phyloP scores from a whole-genome alignment of 1,140 invertebrate species.

The Brachionus angularis region DNA sequence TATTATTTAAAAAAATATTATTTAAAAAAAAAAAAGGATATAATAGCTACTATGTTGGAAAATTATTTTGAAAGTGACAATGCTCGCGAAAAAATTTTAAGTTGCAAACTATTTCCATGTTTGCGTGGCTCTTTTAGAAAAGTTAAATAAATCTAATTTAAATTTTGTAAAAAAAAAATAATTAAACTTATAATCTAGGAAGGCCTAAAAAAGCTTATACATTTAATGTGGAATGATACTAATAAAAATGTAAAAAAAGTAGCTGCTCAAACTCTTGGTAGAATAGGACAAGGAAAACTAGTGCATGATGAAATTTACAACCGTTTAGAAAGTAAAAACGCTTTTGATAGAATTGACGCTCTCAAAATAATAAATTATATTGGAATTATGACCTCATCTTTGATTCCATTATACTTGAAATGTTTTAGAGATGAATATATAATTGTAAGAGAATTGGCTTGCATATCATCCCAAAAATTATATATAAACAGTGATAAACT shows the following conservation, averaged over 20 bases:
- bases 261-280: constrained; percentile 23
- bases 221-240: constrained; percentile 41
- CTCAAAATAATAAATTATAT: constrained; percentile 30
- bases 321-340: neutral
- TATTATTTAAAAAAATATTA: neutral
- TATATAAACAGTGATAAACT: constrained; percentile 52
- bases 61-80: constrained; percentile 1
- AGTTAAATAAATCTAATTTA: neutral
- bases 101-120: constrained; percentile 33
- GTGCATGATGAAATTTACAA: constrained; percentile 35
- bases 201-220: neutral
- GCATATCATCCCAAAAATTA: constrained; percentile 53
- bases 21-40: too few relatives aligned
- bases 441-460: constrained; percentile 53
- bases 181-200: constrained; percentile 7
- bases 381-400: constrained; percentile 56
- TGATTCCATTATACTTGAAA: constrained; percentile 53
- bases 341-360: constrained; percentile 20
- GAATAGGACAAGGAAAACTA: neutral
- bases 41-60: too few relatives aligned
- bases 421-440: constrained; percentile 57
- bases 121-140: neutral
- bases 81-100: constrained; percentile 12
- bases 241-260: constrained; percentile 33
- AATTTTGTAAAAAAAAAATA: neutral